Percentiles rank a stretch among this genome's conserved stretches.
Evolutionary conservation across 2,888 invertebrate genomes (phyloP).

Genomic region (Rambutsinella grinnellia): DNA sequence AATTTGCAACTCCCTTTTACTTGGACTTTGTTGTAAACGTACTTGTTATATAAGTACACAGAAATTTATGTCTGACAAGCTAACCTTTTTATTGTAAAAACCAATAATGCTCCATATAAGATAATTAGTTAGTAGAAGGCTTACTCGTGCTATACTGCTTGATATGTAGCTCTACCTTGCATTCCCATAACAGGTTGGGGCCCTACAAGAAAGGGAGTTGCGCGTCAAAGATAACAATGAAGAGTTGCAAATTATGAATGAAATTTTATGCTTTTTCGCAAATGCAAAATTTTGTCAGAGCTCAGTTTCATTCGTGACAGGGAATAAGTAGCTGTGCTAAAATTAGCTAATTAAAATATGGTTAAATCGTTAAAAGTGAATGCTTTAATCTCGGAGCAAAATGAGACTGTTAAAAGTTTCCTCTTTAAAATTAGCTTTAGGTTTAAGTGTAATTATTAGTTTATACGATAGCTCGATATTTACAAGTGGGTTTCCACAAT

Average conservation of each 20-base stretch:
- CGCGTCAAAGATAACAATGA: background rate
- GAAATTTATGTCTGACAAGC: no score
- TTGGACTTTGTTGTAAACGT: no score
- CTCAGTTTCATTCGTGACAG: background rate
- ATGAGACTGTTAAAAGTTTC: slow-evolving; percentile 16
- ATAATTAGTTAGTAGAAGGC: no score
- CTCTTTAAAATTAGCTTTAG: background rate
- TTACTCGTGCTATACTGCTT: no score
- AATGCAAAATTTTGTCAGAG: no score
- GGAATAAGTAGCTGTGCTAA: background rate
- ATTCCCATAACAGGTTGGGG: slow-evolving; percentile 36
- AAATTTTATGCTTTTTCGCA: no score
- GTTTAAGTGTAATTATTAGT: slow-evolving; percentile 11
- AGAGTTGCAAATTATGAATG: no score
- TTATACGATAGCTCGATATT: slow-evolving; percentile 23
- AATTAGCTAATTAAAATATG: background rate
- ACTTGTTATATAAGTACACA: no score
- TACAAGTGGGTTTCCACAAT: slow-evolving; percentile 53
- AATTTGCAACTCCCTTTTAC: no score
- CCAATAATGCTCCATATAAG: no score
- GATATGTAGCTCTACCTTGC: slow-evolving; percentile 29
- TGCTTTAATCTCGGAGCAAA: slow-evolving; percentile 9
- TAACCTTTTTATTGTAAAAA: no score
- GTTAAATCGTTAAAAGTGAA: background rate
- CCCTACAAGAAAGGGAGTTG: no score